Evolutionary conservation across 2,113 vertebrate species (phyloP), one percentile per base, ranked within the genome.

Genomic region (Fregetta grallaria): DNA sequence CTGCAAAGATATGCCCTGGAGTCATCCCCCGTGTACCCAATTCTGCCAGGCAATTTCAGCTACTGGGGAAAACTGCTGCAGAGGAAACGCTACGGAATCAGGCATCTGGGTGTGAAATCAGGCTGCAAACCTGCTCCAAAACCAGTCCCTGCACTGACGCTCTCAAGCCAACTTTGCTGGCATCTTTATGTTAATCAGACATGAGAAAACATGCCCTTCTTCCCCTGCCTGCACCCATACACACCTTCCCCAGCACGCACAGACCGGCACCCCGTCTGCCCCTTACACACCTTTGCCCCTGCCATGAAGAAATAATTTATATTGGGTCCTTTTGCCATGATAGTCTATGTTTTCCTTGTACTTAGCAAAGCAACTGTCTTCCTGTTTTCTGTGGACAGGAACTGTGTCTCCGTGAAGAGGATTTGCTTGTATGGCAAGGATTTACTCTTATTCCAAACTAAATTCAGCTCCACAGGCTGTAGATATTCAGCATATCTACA

Each of bases 391-490:
- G 32, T 15, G 55, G 79, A 70, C 76, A 90, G 59, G 71, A 93
- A 19, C 76, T 17, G 40, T n/a, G 42, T 32, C 78, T 79, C 63
- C 1, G 4, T 4, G 17, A 74, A 76, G 58, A 55, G 56, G 78
- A 93, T 90, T 83, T 92, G 72, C 82, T 75, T 74, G 13, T 11
- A 52, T 55, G 66, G 72, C 75, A 86, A 66, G 34, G 79, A 92
- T 94, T 95, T 91, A 62, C 52, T 58, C 47, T 82, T 44, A 73
- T 40, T 96, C 78, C 82, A 90, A 58, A 86, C 45, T 76, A 58
- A 93, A 58, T 62, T 50, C 88, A 92, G 47, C 32, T 76, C 72
- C 63, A 30, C 32, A 66, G 74, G 59, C 67, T 81, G 67, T 92
- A 86, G 38, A 38, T 38, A 86, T 86, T 82, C 90, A 61, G 11